Conservation (phyloP, 2,797 vertebrate species). For the Hyperoplus lanceolatus region DNA sequence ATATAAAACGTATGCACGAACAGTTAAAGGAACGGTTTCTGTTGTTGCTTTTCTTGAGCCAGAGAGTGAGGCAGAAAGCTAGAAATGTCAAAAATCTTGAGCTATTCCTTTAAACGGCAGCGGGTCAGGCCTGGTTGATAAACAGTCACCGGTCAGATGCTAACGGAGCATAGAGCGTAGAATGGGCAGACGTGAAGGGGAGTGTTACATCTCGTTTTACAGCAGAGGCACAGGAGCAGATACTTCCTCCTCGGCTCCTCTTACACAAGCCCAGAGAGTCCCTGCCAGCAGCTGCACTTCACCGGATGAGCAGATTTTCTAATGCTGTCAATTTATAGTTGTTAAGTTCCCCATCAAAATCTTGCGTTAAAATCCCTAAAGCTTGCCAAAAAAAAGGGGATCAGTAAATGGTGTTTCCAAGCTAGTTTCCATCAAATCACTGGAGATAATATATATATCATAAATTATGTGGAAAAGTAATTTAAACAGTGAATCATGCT, state of each 20-base stretch:
- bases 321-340: background rate
- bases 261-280: constrained; percentile 41
- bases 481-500: too few relatives aligned
- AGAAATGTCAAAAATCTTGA: too few relatives aligned
- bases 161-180: constrained; percentile 11
- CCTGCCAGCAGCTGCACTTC: background rate
- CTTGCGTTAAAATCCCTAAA: background rate
- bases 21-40: too few relatives aligned
- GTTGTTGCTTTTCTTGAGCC: too few relatives aligned
- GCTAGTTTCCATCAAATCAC: background rate
- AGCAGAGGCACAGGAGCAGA: constrained; percentile 52
- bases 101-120: background rate
- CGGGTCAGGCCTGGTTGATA: constrained; percentile 51
- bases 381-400: background rate
- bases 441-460: background rate
- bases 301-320: constrained; percentile 20
- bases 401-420: background rate
- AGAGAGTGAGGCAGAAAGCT: too few relatives aligned
- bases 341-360: constrained; percentile 7
- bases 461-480: background rate
- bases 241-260: constrained; percentile 64
- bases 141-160: constrained; percentile 45
- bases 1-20: too few relatives aligned
- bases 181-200: background rate
- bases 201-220: constrained; percentile 57